Base-by-base conservation (phyloP, 2,888 invertebrate genomes). In the Eumerus sabulonum region DNA sequence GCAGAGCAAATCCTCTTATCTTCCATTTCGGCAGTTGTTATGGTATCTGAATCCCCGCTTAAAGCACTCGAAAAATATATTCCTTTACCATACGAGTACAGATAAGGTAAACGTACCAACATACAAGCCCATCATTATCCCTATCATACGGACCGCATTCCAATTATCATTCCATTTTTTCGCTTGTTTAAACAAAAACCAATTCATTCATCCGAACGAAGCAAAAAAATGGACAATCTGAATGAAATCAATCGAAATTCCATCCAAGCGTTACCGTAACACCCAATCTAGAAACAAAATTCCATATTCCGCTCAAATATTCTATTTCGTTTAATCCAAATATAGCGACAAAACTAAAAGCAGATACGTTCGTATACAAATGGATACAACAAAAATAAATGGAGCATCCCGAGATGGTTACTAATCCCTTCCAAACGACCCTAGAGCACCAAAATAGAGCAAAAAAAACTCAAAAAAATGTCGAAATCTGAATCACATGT, bases 381-480 rank as follows among this genome's bases (percentile, higher is more conserved):
- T 57, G 44, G 60, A 40, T 11, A 9, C 36, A 36, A n/a, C 11
- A n/a, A 40, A 64, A 79, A 70, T 79, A 74, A 79, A 74, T 68
- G 74, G 74, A 74, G 74, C 79, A 74, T 79, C 59, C 59, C 64
- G 63, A 54, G 64, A 79, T 74, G 50, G 74, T 70, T 56, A 74
- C 79, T 79, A 74, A 79, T 79, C 74, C 79, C 57, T 59, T 77
- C 57, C 62, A 62, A 77, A 73, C 73, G 67, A 70, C 42, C 68
- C 68, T 7, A 68, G 47, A 62, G 62, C 17, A 27, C 27, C 27
- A 27, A 27, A 27, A 2, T 7, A 27, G 7, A 27, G 3, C 59
- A 54, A 48, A 44, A 42, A 54, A 50, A 53, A 47, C 51, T n/a
- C 4, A 27, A 27, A 57, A 50, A 16, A 9, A 27, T 4, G 42